Conservation (phyloP, 2,113 vertebrate genomes). For the Peromyscus leucopus region DNA sequence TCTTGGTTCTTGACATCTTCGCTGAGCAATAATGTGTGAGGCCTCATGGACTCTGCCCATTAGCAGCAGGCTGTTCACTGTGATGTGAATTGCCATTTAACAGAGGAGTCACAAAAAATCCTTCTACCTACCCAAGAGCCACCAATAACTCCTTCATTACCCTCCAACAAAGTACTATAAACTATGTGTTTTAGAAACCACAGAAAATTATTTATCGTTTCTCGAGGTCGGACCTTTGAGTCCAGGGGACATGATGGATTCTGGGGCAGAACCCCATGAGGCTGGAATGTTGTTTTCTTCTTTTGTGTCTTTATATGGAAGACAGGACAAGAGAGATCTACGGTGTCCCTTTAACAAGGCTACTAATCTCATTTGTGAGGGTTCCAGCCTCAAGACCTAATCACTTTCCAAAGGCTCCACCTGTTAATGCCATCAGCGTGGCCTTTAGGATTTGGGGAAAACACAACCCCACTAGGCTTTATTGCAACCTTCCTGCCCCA, state of each 20-base stretch:
- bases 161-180: neutral
- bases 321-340: neutral
- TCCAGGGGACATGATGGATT: neutral
- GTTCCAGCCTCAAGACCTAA: neutral
- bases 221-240: neutral
- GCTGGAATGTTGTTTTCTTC: neutral
- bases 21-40: neutral
- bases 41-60: neutral
- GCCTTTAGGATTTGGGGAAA: neutral
- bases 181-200: neutral
- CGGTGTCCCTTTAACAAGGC: neutral
- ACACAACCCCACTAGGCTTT: neutral
- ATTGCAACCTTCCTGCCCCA: neutral
- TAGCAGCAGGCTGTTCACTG: neutral
- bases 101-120: neutral
- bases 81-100: neutral
- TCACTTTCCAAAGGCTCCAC: neutral
- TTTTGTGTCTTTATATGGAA: neutral
- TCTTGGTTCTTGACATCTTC: neutral
- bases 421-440: neutral
- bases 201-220: neutral
- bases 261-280: neutral
- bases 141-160: neutral
- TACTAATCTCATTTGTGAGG: neutral
- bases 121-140: neutral